Conservation (phyloP, 2,888 invertebrate genomes). For the Hypsopygia costalis region DNA sequence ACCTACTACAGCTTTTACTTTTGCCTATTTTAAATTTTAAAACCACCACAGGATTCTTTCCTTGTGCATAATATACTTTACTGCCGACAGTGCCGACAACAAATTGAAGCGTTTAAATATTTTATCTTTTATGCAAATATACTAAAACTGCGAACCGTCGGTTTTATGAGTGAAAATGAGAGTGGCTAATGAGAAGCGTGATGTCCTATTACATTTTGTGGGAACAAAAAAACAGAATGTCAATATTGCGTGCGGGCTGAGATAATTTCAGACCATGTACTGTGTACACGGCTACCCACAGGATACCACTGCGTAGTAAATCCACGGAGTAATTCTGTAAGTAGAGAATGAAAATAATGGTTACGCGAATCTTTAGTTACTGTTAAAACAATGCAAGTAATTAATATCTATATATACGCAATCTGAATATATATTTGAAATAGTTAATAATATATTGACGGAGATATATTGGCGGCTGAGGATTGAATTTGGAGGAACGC, state of each 20-base stretch:
- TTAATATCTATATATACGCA: too few relatives aligned
- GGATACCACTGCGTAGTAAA: neutral
- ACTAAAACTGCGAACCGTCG: slow-evolving; percentile 29
- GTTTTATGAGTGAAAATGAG: slow-evolving; percentile 39
- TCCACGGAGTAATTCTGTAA: too few relatives aligned
- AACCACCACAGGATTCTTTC: slow-evolving; percentile 26
- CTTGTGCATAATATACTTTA: slow-evolving; percentile 24
- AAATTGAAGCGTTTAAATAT: slow-evolving; percentile 35
- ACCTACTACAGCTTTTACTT: slow-evolving; percentile 31
- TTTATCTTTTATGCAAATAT: slow-evolving; percentile 36
- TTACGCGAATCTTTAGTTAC: too few relatives aligned
- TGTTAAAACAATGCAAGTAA: too few relatives aligned
- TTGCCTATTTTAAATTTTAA: slow-evolving; percentile 40
- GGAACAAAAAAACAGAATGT: slow-evolving; percentile 43
- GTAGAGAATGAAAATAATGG: too few relatives aligned
- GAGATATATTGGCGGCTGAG: too few relatives aligned
- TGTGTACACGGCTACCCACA: slow-evolving; percentile 12
- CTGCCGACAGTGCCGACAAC: slow-evolving; percentile 21
- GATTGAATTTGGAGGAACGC: too few relatives aligned
- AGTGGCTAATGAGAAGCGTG: slow-evolving; percentile 38
- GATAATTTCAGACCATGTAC: slow-evolving; percentile 37
- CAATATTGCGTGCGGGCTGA: slow-evolving; percentile 48
- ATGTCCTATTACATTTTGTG: slow-evolving; percentile 40
- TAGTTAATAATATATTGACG: too few relatives aligned
- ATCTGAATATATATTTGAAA: too few relatives aligned